Evolutionary conservation across 2,888 invertebrate genomes (phyloP).

Genomic region (Mythimna albipuncta): DNA sequence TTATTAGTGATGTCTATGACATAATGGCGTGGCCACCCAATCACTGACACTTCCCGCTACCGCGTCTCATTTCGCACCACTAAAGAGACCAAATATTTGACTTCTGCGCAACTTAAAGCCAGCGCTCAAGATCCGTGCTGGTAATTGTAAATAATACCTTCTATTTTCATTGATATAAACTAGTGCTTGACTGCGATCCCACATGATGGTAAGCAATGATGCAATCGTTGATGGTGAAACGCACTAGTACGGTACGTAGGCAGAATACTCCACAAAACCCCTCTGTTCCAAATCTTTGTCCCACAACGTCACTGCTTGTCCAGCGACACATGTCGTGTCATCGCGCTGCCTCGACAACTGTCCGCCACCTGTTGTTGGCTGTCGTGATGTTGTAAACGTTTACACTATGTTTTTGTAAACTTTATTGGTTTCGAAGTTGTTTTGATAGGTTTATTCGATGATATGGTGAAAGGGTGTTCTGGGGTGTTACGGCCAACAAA

Average conservation of each 20-base stretch:
- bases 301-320: conserved; percentile 60
- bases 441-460: conserved; percentile 57
- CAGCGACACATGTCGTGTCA: conserved; percentile 64
- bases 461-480: not conserved
- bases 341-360: conserved; percentile 67
- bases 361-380: conserved; percentile 73
- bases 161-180: no score
- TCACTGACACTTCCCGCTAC: no score
- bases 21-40: no score
- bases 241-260: conserved; percentile 8
- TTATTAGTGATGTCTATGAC: no score
- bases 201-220: no score
- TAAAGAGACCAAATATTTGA: no score
- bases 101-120: no score
- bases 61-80: no score
- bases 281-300: conserved; percentile 47
- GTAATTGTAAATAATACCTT: no score
- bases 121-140: no score
- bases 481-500: not conserved
- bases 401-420: conserved; percentile 46
- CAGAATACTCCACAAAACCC: not conserved
- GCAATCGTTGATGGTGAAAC: no score
- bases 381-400: conserved; percentile 45
- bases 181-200: no score
- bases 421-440: conserved; percentile 54